These are phyloP conservation scores for Penaeus indicus DNA, from an alignment of 1,140 invertebrate species.

Conservation along the genomic window DNA sequence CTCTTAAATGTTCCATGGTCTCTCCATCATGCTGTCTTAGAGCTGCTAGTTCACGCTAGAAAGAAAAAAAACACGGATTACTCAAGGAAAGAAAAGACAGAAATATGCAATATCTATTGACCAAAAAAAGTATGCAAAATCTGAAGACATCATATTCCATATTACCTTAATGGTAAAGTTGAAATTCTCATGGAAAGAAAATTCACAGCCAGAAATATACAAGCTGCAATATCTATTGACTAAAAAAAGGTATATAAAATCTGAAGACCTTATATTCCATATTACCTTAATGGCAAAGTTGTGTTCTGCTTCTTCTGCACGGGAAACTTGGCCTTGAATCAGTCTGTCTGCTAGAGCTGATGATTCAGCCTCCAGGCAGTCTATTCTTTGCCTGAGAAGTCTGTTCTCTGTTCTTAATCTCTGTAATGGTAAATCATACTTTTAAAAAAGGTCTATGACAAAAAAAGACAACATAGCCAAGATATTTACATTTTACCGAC, in stretches of 20 bases:
- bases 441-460: slow-evolving; percentile 23
- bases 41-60: slow-evolving; percentile 79
- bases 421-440: slow-evolving; percentile 73
- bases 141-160: slow-evolving; percentile 66
- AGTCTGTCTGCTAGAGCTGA: slow-evolving; percentile 91
- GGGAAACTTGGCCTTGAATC: slow-evolving; percentile 94
- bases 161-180: slow-evolving; percentile 73
- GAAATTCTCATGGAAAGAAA: not conserved
- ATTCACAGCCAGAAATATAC: not conserved
- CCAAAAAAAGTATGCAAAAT: not conserved
- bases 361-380: slow-evolving; percentile 92
- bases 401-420: slow-evolving; percentile 95
- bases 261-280: not conserved
- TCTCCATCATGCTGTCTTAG: slow-evolving; percentile 83
- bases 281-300: slow-evolving; percentile 73
- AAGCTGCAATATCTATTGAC: not conserved
- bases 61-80: not conserved
- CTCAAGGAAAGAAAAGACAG: slow-evolving; percentile 72
- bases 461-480: slow-evolving; percentile 24
- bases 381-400: slow-evolving; percentile 91
- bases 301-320: slow-evolving; percentile 84
- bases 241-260: not conserved
- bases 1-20: slow-evolving; percentile 80
- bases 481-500: not conserved
- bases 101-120: not conserved